These are phyloP conservation scores for Apomyelois bistriatella DNA, from an alignment of 2,888 invertebrate genomes.

Conservation along the genomic window DNA sequence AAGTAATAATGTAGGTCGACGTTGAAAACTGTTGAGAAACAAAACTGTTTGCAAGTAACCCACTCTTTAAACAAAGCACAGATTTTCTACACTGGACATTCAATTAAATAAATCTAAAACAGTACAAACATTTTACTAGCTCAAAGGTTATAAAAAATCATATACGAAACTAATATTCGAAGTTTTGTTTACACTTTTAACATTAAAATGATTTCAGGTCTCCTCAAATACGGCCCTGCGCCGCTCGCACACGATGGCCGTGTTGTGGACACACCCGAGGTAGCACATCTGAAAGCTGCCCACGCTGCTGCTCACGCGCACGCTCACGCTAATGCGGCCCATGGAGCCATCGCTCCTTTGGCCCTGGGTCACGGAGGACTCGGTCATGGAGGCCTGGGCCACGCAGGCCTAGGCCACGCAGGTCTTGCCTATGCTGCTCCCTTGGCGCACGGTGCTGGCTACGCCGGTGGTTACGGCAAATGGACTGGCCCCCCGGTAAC, in stretches of 20 bases:
- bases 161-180: neutral
- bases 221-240: constrained; percentile 73
- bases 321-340: constrained; percentile 48
- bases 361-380: constrained; percentile 36
- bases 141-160: too few species aligned
- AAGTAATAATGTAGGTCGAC: neutral
- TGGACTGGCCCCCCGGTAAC: constrained; percentile 64
- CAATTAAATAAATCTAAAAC: too few species aligned
- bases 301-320: constrained; percentile 70
- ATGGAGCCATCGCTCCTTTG: constrained; percentile 37
- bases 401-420: constrained; percentile 30
- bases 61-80: too few species aligned
- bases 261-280: constrained; percentile 76
- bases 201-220: constrained; percentile 40
- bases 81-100: too few species aligned
- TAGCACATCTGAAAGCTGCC: constrained; percentile 79
- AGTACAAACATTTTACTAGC: too few species aligned
- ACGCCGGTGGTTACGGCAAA: constrained; percentile 67
- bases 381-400: constrained; percentile 37
- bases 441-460: constrained; percentile 34
- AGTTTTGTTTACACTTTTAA: neutral
- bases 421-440: constrained; percentile 38
- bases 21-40: too few species aligned
- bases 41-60: too few species aligned
- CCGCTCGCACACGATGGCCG: constrained; percentile 74